Conservation (phyloP, 1,140 invertebrate species). For the Hormaphis cornu region DNA sequence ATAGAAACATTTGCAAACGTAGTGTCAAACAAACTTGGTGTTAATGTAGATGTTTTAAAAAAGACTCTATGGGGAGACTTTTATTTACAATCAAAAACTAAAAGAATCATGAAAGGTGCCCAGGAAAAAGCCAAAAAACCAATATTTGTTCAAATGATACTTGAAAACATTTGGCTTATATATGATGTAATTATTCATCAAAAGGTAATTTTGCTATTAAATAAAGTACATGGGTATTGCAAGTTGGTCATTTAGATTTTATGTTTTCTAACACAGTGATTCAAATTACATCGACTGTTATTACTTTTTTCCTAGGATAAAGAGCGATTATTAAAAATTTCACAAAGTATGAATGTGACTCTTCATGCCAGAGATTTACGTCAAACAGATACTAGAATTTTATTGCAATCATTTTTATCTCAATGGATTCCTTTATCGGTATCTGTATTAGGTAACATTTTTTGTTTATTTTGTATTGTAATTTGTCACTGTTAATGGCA, state of each 20-base stretch:
- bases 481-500: too few relatives aligned
- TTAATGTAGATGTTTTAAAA: slow-evolving; percentile 45
- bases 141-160: slow-evolving; percentile 87
- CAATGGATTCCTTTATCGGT: slow-evolving; percentile 83
- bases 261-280: not conserved
- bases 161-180: slow-evolving; percentile 88
- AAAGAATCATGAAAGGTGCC: slow-evolving; percentile 79
- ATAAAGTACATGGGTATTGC: slow-evolving; percentile 6
- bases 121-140: slow-evolving; percentile 91
- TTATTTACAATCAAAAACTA: slow-evolving; percentile 80
- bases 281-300: not conserved
- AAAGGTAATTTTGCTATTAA: slow-evolving; percentile 44
- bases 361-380: slow-evolving; percentile 65
- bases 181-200: slow-evolving; percentile 72
- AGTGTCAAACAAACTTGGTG: slow-evolving; percentile 68
- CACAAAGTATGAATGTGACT: slow-evolving; percentile 70
- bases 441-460: slow-evolving; percentile 42
- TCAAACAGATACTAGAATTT: slow-evolving; percentile 64
- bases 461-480: slow-evolving; percentile 50
- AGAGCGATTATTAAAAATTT: slow-evolving; percentile 68
- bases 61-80: slow-evolving; percentile 92
- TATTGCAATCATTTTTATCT: slow-evolving; percentile 69
- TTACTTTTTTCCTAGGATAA: slow-evolving; percentile 53
- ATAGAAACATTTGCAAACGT: slow-evolving; percentile 78
- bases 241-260: not conserved